phyloP scores from a whole-genome alignment of 2,797 vertebrate genomes.

The Gadopsis marmoratus region DNA sequence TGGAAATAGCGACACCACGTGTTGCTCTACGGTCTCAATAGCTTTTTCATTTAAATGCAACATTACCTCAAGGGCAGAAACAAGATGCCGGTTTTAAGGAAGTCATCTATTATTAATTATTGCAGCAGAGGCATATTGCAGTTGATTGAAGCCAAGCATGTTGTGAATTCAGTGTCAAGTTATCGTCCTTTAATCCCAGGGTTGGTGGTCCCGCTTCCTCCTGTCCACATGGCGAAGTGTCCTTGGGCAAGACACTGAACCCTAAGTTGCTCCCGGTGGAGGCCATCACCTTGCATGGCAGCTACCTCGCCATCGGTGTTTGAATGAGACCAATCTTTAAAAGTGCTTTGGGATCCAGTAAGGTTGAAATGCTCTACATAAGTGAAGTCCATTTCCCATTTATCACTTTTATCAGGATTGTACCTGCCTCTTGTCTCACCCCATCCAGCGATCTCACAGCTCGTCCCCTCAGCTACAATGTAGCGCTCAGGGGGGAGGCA shows the following conservation, averaged over 20 bases:
- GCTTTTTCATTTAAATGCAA: constrained; percentile 46
- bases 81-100: constrained; percentile 28
- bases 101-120: constrained; percentile 33
- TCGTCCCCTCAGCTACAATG: constrained; percentile 88
- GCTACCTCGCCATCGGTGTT: too few species aligned
- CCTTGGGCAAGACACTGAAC: too few species aligned
- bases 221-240: too few species aligned
- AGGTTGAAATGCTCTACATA: too few species aligned
- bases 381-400: too few species aligned
- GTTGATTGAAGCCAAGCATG: not conserved
- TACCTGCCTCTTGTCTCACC: constrained; percentile 92
- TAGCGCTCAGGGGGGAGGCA: constrained; percentile 94
- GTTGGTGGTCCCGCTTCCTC: too few species aligned
- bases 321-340: too few species aligned
- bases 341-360: too few species aligned
- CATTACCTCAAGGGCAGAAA: constrained; percentile 57
- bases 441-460: constrained; percentile 96
- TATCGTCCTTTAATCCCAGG: too few species aligned
- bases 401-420: too few species aligned
- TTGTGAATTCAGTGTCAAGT: not conserved
- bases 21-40: constrained; percentile 44
- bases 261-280: too few species aligned
- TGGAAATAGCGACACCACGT: constrained; percentile 65
- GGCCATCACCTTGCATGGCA: too few species aligned
- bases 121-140: constrained; percentile 14